Percentiles rank a stretch among this genome's conserved stretches.
Conservation (phyloP, 2,888 invertebrate genomes). For the Malthinus flaveolus region DNA sequence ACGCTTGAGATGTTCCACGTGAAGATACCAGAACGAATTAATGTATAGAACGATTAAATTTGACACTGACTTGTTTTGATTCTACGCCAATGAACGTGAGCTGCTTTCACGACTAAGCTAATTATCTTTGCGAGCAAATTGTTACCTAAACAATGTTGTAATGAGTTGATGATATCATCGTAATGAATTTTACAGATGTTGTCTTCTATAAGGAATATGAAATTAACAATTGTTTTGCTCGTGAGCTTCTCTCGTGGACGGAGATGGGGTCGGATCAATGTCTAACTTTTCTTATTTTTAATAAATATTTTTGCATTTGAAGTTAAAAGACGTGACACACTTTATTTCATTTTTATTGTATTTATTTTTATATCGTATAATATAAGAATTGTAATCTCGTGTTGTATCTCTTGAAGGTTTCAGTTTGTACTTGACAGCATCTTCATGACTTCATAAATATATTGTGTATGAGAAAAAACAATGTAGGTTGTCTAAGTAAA, state of each 20-base stretch:
- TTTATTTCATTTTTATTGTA: too few species aligned
- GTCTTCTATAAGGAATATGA: slow-evolving; percentile 2
- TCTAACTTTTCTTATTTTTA: too few species aligned
- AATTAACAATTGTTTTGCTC: slow-evolving; percentile 7
- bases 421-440: neutral
- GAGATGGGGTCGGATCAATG: neutral
- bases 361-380: too few species aligned
- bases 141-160: slow-evolving; percentile 14
- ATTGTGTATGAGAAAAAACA: too few species aligned
- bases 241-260: neutral
- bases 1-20: too few species aligned
- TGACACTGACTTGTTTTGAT: slow-evolving; percentile 23
- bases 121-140: slow-evolving; percentile 14
- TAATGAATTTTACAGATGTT: slow-evolving; percentile 16
- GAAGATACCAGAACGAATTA: slow-evolving; percentile 8
- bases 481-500: neutral
- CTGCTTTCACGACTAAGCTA: slow-evolving; percentile 18
- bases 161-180: slow-evolving; percentile 20
- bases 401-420: neutral
- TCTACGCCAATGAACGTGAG: slow-evolving; percentile 21
- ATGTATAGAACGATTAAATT: slow-evolving; percentile 18
- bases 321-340: too few species aligned
- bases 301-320: too few species aligned
- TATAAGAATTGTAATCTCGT: too few species aligned
- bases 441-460: neutral